Evolutionary conservation across 2,888 invertebrate species (phyloP).

Genomic region (Plutella xylostella): DNA sequence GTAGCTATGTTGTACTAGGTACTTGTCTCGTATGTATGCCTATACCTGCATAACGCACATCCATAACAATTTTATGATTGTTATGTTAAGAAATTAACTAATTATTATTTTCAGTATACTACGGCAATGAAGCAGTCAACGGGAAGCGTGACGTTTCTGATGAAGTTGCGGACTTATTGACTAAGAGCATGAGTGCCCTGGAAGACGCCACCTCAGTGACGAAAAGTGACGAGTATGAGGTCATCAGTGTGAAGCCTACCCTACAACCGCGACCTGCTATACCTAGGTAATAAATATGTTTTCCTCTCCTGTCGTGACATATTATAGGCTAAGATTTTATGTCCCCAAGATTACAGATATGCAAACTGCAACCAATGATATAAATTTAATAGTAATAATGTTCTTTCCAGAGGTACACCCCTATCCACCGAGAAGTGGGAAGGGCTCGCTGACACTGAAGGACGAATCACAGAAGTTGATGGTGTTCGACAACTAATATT

Average conservation of each 20-base stretch:
- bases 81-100: too few relatives aligned
- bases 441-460: constrained; percentile 82
- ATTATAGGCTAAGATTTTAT: not conserved
- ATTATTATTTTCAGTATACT: constrained; percentile 73
- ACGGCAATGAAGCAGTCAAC: constrained; percentile 67
- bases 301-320: too few relatives aligned
- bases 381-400: not conserved
- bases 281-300: not conserved
- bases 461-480: constrained; percentile 82
- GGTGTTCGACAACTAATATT: constrained; percentile 89
- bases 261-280: constrained; percentile 74
- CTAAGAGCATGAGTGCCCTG: constrained; percentile 62
- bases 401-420: constrained; percentile 71
- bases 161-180: constrained; percentile 73
- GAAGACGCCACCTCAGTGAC: constrained; percentile 58
- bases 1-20: too few relatives aligned
- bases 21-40: too few relatives aligned
- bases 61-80: too few relatives aligned
- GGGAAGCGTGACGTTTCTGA: constrained; percentile 72
- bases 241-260: constrained; percentile 74
- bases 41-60: too few relatives aligned
- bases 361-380: too few relatives aligned
- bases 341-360: not conserved
- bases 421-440: constrained; percentile 86
- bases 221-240: constrained; percentile 77